A percentile compares a stretch with the other conserved stretches of the same genome.
Conservation (phyloP, 2,113 vertebrate genomes). For the Corvus cornix region DNA sequence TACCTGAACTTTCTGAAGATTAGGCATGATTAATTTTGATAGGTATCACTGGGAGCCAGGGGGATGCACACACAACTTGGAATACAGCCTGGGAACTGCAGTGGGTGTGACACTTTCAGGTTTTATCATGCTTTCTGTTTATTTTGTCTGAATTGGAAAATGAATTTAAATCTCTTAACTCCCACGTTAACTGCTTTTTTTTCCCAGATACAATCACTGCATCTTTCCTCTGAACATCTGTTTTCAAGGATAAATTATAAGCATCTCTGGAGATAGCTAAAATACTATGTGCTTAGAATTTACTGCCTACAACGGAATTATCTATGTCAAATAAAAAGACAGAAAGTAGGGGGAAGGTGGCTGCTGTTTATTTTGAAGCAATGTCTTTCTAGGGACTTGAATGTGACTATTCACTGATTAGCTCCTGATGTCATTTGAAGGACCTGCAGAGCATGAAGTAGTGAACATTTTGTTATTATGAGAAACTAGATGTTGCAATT, state of each 20-base stretch:
- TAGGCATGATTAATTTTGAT: neutral
- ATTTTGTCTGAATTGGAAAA: neutral
- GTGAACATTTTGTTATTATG: neutral
- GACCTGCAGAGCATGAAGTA: neutral
- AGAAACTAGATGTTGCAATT: neutral
- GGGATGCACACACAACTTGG: neutral
- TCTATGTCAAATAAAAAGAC: neutral
- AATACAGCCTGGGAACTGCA: neutral
- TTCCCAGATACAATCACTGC: neutral
- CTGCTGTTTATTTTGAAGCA: neutral
- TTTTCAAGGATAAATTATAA: constrained; percentile 8
- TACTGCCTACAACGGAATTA: neutral
- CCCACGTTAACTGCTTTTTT: neutral
- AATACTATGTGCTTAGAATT: neutral
- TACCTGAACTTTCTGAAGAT: neutral
- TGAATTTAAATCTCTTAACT: neutral
- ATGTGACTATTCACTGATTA: neutral
- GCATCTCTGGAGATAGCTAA: neutral
- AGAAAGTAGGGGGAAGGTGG: neutral
- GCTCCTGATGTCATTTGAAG: neutral
- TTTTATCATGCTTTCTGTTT: neutral
- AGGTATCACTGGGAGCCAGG: neutral
- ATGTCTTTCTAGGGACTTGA: neutral
- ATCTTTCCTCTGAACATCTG: neutral
- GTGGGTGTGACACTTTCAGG: neutral